A percentile compares a stretch with the other conserved stretches of the same genome.
Conservation (phyloP, 53 echinoderm and acorn worm genomes). For the Luidia sarsii region DNA sequence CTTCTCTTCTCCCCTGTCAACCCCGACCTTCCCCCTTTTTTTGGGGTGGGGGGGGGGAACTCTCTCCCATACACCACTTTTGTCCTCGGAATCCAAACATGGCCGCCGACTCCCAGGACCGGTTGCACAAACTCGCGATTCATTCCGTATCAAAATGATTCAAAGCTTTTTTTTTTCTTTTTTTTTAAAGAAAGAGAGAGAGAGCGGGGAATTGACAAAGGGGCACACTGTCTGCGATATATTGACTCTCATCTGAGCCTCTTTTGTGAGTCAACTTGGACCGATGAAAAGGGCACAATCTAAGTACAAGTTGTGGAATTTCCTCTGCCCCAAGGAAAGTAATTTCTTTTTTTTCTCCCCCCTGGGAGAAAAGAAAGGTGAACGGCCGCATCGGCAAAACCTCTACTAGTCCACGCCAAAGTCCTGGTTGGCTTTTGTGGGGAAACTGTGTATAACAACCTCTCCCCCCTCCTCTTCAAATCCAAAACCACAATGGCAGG, state of each 20-base stretch:
- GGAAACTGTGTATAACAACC: background rate
- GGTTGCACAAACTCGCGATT: too few species aligned
- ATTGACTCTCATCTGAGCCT: slow-evolving; percentile 13
- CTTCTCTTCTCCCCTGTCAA: too few species aligned
- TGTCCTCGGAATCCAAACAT: too few species aligned
- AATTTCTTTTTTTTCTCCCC: background rate
- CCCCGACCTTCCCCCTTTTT: too few species aligned
- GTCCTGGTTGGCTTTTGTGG: slow-evolving; percentile 16
- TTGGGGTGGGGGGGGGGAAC: too few species aligned
- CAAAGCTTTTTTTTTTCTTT: background rate
- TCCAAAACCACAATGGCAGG: slow-evolving; percentile 14
- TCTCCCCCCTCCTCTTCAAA: background rate
- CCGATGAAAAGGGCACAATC: slow-evolving; percentile 18
- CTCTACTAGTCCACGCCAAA: background rate
- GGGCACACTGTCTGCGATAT: slow-evolving; percentile 1
- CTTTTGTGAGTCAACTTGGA: slow-evolving; percentile 20
- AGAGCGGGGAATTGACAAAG: background rate
- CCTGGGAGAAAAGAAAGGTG: too few species aligned
- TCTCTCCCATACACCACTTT: too few species aligned
- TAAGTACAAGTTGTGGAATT: slow-evolving; percentile 50
- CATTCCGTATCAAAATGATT: background rate
- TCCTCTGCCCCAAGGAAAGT: slow-evolving; percentile 6
- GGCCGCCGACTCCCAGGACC: too few species aligned
- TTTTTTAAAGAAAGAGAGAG: too few species aligned
- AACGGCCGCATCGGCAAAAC: slow-evolving; percentile 18